Evolutionary conservation across 2,797 vertebrate genomes (phyloP).

Genomic region (Decapterus maruadsi): DNA sequence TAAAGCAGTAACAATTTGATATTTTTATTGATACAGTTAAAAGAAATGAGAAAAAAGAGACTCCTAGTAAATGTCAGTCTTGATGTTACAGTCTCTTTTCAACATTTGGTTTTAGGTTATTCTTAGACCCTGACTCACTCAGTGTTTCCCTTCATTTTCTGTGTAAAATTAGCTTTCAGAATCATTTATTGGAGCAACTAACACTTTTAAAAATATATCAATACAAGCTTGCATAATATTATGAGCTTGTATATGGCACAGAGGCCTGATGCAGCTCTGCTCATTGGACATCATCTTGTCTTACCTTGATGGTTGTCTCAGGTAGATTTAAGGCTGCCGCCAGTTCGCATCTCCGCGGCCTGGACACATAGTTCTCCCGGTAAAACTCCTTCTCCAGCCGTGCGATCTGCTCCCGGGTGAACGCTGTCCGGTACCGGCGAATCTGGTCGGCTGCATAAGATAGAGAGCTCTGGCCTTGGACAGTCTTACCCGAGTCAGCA

Average conservation of each 20-base stretch:
- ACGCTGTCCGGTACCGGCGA: conserved; percentile 96
- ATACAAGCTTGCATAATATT: background rate
- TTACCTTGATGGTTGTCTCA: conserved; percentile 98
- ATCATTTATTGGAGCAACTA: background rate
- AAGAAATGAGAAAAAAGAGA: background rate
- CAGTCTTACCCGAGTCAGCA: conserved; percentile 79
- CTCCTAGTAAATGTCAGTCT: background rate
- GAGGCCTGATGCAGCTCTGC: conserved; percentile 18
- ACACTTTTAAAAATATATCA: background rate
- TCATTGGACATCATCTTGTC: background rate
- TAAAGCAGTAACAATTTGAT: background rate
- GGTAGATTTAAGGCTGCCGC: conserved; percentile 96
- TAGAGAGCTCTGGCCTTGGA: conserved; percentile 87
- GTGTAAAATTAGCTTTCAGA: background rate
- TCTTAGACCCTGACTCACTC: background rate
- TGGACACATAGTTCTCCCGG: conserved; percentile 97
- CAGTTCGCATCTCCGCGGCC: conserved; percentile 95
- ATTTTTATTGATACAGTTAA: background rate
- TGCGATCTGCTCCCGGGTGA: conserved; percentile 97
- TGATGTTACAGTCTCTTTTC: background rate
- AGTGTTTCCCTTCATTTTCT: background rate
- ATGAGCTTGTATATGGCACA: background rate
- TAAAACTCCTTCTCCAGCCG: conserved; percentile 99
- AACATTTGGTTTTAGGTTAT: background rate
- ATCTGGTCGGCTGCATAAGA: conserved; percentile 96